Percentiles rank a stretch among this genome's conserved stretches.
These are phyloP conservation scores for Rhombomys opimus DNA, from an alignment of 2,113 vertebrate genomes.

Conservation along the genomic window DNA sequence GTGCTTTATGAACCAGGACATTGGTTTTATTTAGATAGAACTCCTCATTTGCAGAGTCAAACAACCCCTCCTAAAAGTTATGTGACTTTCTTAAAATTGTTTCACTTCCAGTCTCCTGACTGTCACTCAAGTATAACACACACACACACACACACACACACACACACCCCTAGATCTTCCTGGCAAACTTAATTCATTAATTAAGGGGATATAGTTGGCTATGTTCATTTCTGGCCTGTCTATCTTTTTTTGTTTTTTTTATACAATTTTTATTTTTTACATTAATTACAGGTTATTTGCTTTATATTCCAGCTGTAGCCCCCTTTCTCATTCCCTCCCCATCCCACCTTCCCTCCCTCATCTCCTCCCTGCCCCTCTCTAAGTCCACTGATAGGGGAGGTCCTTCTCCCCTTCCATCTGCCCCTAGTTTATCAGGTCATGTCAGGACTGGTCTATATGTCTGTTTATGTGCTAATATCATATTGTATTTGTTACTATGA, in stretches of 20 bases:
- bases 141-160: not conserved
- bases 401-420: too few relatives aligned
- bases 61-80: not conserved
- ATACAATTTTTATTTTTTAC: too few relatives aligned
- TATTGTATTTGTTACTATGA: not conserved
- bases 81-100: not conserved
- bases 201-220: not conserved
- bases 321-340: too few relatives aligned
- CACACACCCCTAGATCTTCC: not conserved
- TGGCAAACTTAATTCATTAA: not conserved
- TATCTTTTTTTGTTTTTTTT: too few relatives aligned
- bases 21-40: not conserved
- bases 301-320: too few relatives aligned
- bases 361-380: too few relatives aligned
- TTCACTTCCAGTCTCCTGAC: not conserved
- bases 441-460: too few relatives aligned
- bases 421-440: too few relatives aligned
- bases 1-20: not conserved
- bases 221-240: not conserved
- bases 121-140: too few relatives aligned
- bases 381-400: too few relatives aligned
- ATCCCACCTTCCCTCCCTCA: too few relatives aligned
- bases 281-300: too few relatives aligned
- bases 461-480: not conserved
- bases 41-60: conserved; percentile 22